Conservation (phyloP, 64 coral and sea anemone genomes). For the Pocillopora verrucosa region DNA sequence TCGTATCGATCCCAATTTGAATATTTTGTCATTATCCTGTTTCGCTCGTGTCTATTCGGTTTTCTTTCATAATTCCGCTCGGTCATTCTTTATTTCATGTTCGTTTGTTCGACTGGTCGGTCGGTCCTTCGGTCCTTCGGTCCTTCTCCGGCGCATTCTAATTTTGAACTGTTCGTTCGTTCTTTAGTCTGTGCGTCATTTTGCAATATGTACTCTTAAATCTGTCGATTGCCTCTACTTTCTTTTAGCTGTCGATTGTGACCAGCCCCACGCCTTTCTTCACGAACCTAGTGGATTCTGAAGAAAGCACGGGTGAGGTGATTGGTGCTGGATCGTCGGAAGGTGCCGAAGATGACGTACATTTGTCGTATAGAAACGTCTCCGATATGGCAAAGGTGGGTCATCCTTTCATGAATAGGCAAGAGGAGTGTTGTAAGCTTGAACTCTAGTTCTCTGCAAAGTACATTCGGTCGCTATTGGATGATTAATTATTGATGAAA, state of each 20-base stretch:
- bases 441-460: too few species aligned
- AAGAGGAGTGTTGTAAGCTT: not conserved
- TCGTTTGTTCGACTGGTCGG: not conserved
- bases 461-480: too few species aligned
- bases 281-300: constrained; percentile 85
- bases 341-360: constrained; percentile 81
- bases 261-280: constrained; percentile 76
- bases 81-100: not conserved
- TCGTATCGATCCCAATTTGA: too few species aligned
- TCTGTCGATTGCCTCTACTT: not conserved
- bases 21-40: not conserved
- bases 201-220: not conserved
- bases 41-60: not conserved
- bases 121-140: too few species aligned
- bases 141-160: too few species aligned
- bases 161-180: not conserved
- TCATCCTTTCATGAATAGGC: not conserved
- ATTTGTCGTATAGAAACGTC: constrained; percentile 75
- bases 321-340: constrained; percentile 74
- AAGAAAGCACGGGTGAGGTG: constrained; percentile 71
- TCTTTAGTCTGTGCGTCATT: not conserved
- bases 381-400: constrained; percentile 82
- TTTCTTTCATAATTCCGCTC: not conserved
- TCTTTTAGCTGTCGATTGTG: constrained; percentile 59
- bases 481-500: too few species aligned